Percentiles rank a stretch among this genome's conserved stretches.
These are phyloP conservation scores for Helicoverpa zea DNA, from an alignment of 1,140 invertebrate species.

Conservation along the genomic window DNA sequence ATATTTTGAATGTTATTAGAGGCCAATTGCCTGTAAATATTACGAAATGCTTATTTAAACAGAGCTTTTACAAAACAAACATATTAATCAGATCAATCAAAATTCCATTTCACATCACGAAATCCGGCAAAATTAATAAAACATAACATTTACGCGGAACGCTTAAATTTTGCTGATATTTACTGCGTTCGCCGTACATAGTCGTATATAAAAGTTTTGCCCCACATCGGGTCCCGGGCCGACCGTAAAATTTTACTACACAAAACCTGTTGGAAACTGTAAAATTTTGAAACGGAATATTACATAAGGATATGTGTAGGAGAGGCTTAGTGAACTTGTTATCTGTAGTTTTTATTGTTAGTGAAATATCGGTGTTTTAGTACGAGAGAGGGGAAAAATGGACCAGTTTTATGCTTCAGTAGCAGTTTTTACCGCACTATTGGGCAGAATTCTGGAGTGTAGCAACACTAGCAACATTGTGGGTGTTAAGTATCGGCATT, in stretches of 20 bases:
- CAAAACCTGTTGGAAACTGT: conserved; percentile 24
- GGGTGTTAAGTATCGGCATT: no score
- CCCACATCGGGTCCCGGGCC: not conserved
- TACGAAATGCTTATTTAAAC: no score
- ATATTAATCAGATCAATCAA: not conserved
- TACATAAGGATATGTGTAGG: conserved; percentile 26
- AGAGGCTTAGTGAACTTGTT: not conserved
- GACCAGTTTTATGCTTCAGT: not conserved
- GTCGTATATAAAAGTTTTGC: conserved; percentile 20
- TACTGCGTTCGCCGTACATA: not conserved
- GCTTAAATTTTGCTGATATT: conserved; percentile 21
- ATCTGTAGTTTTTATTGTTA: conserved; percentile 14
- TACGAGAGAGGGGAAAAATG: not conserved
- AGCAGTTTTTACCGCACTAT: not conserved
- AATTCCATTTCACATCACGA: not conserved
- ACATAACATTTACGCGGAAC: conserved; percentile 3
- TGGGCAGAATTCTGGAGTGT: not conserved
- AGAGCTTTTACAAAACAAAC: no score
- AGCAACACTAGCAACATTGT: not conserved
- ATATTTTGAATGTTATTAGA: no score
- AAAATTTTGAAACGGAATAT: conserved; percentile 39
- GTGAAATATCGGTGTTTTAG: conserved; percentile 13
- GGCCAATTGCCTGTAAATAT: no score
- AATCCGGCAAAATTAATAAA: conserved; percentile 3
- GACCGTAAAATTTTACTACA: conserved; percentile 28